Evolutionary conservation across 2,888 invertebrate species (phyloP), one percentile per base, ranked within the genome.

Genomic region (Argyresthia goedartella): DNA sequence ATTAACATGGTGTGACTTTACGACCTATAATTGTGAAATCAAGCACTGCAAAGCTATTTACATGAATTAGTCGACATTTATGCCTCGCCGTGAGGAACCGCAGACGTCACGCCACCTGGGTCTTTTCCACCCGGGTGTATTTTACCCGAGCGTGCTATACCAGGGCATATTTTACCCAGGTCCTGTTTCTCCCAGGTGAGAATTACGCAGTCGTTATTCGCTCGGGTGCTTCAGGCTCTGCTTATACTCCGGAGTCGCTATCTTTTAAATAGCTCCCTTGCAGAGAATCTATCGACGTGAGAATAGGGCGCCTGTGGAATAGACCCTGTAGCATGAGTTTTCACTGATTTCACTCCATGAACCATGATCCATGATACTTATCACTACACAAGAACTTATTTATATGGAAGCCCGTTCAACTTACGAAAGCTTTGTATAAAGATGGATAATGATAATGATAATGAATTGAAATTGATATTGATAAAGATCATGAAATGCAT

Each of bases 61-160:
- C 80, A 76, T 78, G 80, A 84, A 82, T 84, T 81, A 82, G 76
- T 66, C 72, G 82, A 80, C 82, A 76, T 81, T 85, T 76, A 84
- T 81, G 77, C 71, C 73, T 76, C 75, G 72, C 61, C 66, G 81
- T 81, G 82, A 81, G 79, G 78, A 71, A 73, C 78, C 81, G 65
- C 77, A 73, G 35, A 4, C 13, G 44, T 16, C 10, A 16, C 44
- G 44, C 15, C 44, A 44, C 49, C 70, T 63, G 68, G 25, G 25
- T 25, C 25, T 25, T 25, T 25, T 25, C 25, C 25, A 25, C 25
- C 25, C 25, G 25, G 25, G 25, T 4, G 25, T 25, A 25, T 25
- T 25, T 25, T 6, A 25, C 25, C 25, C 25, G 25, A 6, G 25
- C 6, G 25, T 25, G 25, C 25, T 25, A 25, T 25, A 25, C 25